These are phyloP conservation scores for Baryphthengus martii DNA, from an alignment of 2,113 vertebrate species.

Conservation along the genomic window DNA sequence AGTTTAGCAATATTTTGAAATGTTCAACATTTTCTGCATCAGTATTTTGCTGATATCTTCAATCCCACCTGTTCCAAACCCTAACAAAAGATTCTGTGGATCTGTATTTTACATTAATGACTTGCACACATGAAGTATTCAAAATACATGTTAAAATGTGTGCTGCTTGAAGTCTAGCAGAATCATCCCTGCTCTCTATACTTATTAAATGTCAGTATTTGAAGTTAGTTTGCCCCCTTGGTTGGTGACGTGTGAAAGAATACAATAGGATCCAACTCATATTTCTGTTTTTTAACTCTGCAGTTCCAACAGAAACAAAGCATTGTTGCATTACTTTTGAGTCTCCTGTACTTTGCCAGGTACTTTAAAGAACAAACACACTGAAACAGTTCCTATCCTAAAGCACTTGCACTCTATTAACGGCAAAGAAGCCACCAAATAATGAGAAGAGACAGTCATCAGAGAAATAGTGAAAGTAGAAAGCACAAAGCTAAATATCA, in stretches of 20 bases:
- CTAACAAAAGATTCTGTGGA: background rate
- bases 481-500: background rate
- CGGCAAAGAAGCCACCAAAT: background rate
- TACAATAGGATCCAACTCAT: background rate
- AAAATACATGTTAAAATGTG: background rate
- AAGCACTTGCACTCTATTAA: background rate
- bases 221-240: background rate
- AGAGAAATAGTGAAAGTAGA: background rate
- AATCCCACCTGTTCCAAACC: background rate
- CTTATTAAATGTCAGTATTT: background rate
- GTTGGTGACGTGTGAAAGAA: rapidly evolving
- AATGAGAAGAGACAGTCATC: background rate
- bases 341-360: background rate
- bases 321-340: background rate
- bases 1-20: background rate
- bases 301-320: background rate
- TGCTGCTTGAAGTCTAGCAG: background rate
- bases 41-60: background rate
- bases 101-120: background rate
- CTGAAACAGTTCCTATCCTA: background rate
- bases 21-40: background rate
- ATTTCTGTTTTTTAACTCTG: background rate
- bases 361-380: background rate
- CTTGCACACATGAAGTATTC: background rate
- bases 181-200: background rate